Evolutionary conservation across 1,140 invertebrate species (phyloP).

Genomic region (Calosoma granatense): DNA sequence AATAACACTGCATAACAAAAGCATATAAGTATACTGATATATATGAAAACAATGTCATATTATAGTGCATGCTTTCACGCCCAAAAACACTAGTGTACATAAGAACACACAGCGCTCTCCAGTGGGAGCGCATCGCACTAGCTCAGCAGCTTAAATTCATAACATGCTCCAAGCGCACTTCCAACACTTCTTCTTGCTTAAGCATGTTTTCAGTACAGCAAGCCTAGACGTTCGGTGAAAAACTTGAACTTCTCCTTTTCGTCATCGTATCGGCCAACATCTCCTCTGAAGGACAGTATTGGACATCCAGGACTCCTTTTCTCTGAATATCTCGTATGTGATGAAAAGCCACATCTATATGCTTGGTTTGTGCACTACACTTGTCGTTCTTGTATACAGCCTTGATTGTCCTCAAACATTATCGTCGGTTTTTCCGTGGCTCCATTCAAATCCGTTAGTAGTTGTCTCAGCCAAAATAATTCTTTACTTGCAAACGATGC

Average conservation of each 20-base stretch:
- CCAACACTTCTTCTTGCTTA: neutral
- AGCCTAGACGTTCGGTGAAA: neutral
- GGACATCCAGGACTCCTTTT: neutral
- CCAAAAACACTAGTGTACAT: no score
- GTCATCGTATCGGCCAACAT: neutral
- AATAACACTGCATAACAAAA: no score
- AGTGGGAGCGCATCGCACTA: no score
- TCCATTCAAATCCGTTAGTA: slow-evolving; percentile 9
- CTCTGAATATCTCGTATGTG: neutral
- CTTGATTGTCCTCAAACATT: slow-evolving; percentile 6
- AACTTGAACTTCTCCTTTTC: neutral
- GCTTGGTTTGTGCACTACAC: neutral
- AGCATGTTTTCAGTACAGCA: neutral
- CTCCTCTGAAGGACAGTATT: neutral
- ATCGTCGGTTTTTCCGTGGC: neutral
- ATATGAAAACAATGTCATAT: no score
- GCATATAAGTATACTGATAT: no score
- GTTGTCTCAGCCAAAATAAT: neutral
- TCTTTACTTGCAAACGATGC: slow-evolving; percentile 2
- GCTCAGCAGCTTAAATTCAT: no score
- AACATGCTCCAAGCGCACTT: neutral
- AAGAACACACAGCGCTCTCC: no score
- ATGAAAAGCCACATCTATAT: slow-evolving; percentile 2
- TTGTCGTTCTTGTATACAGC: neutral
- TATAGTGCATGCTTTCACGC: no score